Evolutionary conservation across 2,888 invertebrate genomes (phyloP).

Genomic region (Microctonus hyperodae): DNA sequence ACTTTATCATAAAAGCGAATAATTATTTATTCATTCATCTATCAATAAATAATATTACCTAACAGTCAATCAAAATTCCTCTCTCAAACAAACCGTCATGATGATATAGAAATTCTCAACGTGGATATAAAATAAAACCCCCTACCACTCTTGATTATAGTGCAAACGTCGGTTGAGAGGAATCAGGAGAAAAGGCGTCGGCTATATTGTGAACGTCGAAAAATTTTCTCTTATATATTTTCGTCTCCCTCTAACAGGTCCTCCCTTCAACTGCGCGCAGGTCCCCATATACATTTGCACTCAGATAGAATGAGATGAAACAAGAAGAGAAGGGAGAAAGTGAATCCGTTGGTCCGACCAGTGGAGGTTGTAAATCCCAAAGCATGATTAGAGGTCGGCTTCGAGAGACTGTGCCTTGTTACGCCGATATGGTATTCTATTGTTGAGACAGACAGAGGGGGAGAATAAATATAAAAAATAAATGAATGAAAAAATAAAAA

Average conservation of each 20-base stretch:
- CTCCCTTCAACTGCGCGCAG: neutral
- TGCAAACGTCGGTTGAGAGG: slow-evolving; percentile 33
- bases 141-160: slow-evolving; percentile 36
- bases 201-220: neutral
- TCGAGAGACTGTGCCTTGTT: slow-evolving; percentile 44
- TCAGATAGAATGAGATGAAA: slow-evolving; percentile 19
- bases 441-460: slow-evolving; percentile 30
- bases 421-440: slow-evolving; percentile 52
- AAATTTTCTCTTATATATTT: too few species aligned
- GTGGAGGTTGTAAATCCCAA: slow-evolving; percentile 51
- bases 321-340: slow-evolving; percentile 24
- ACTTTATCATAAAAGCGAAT: slow-evolving; percentile 10
- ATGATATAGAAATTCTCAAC: slow-evolving; percentile 32
- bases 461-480: neutral
- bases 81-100: neutral
- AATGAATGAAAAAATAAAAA: neutral
- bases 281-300: slow-evolving; percentile 16
- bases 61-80: neutral
- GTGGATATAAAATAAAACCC: slow-evolving; percentile 5
- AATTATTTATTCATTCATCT: slow-evolving; percentile 1
- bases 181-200: slow-evolving; percentile 24
- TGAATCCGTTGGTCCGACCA: slow-evolving; percentile 19
- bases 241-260: slow-evolving; percentile 6
- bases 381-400: slow-evolving; percentile 58
- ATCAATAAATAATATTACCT: slow-evolving; percentile 17